These are phyloP conservation scores for Aphodius sticticus DNA, from an alignment of 2,888 invertebrate genomes.

Conservation along the genomic window DNA sequence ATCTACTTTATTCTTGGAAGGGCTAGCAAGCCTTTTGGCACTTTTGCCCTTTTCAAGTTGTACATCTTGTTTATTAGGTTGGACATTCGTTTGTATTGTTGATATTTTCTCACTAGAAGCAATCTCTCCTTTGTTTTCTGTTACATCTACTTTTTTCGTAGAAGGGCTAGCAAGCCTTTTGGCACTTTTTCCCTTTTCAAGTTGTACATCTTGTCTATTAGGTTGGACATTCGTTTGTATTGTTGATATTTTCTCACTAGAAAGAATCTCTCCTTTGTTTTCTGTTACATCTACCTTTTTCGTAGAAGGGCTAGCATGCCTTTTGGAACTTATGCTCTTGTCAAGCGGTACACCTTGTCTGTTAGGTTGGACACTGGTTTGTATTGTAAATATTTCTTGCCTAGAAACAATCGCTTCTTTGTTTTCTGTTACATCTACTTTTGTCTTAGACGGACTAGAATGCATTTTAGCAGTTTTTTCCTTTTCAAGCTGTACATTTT, in stretches of 20 bases:
- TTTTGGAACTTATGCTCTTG: too few species aligned
- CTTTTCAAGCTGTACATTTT: background rate
- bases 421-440: background rate
- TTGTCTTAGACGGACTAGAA: background rate
- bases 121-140: background rate
- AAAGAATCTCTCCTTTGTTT: too few species aligned
- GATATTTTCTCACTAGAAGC: too few species aligned
- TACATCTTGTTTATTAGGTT: background rate
- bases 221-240: too few species aligned
- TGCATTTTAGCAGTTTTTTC: background rate
- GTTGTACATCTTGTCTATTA: too few species aligned
- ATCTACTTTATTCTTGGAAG: background rate
- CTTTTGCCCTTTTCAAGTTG: background rate
- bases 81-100: too few species aligned
- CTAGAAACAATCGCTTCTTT: background rate
- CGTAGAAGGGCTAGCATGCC: background rate
- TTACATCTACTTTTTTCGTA: background rate
- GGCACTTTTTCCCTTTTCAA: too few species aligned
- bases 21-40: background rate
- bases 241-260: too few species aligned
- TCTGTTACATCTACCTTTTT: too few species aligned
- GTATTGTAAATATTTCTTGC: background rate
- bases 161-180: background rate
- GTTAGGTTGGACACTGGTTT: background rate
- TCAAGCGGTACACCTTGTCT: too few species aligned